phyloP scores from a whole-genome alignment of 1,140 invertebrate species.

The Heliconius eleuchia region DNA sequence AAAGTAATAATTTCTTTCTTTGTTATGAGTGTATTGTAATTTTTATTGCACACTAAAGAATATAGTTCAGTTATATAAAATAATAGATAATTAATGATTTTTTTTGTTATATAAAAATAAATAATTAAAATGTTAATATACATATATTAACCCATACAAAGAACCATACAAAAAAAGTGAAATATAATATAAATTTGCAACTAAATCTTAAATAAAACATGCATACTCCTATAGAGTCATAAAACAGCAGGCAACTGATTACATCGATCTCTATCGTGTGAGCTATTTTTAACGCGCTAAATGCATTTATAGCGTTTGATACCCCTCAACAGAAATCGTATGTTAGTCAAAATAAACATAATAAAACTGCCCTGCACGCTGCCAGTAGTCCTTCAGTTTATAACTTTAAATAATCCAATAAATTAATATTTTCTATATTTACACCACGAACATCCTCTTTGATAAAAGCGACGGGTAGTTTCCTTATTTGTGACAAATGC shows the following conservation, averaged over 20 bases:
- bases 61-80: background rate
- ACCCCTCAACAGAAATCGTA: conserved; percentile 28
- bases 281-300: conserved; percentile 33
- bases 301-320: conserved; percentile 25
- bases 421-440: background rate
- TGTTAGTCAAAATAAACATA: conserved; percentile 31
- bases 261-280: conserved; percentile 8
- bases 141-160: too few relatives aligned
- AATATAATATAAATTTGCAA: conserved; percentile 12
- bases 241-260: background rate
- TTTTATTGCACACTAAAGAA: background rate
- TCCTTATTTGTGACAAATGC: conserved; percentile 18
- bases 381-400: conserved; percentile 24
- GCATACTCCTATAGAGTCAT: background rate
- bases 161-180: background rate
- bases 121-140: too few relatives aligned
- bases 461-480: conserved; percentile 1
- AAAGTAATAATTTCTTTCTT: background rate
- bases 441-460: conserved; percentile 1
- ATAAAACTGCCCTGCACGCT: conserved; percentile 13
- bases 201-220: background rate
- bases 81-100: background rate
- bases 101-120: too few relatives aligned
- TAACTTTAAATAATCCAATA: background rate
- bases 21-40: background rate